These are phyloP conservation scores for Prunella himalayana DNA, from an alignment of 2,113 vertebrate species.

Conservation along the genomic window DNA sequence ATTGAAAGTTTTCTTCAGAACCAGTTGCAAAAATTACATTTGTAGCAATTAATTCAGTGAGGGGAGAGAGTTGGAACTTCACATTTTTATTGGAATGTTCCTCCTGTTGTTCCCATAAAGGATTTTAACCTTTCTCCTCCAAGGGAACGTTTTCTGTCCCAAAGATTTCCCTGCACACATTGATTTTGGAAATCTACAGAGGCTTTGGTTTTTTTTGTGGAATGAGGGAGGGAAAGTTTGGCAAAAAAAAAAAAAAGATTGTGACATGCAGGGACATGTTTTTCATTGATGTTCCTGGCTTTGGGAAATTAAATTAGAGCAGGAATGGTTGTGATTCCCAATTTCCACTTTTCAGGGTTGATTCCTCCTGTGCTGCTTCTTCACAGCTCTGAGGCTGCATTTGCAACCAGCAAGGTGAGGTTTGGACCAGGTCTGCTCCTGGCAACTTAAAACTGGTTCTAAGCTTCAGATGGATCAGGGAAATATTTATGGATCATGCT, in stretches of 20 bases:
- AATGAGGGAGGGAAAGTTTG: not conserved
- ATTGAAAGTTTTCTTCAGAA: not conserved
- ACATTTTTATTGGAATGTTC: not conserved
- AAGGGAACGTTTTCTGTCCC: not conserved
- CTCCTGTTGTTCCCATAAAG: not conserved
- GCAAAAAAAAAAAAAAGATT: not conserved
- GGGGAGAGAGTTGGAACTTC: not conserved
- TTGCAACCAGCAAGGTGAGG: not conserved
- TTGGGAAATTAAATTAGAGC: not conserved
- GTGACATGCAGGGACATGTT: not conserved
- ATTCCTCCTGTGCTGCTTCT: not conserved
- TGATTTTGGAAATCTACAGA: not conserved
- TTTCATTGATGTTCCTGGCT: not conserved
- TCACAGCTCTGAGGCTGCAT: not conserved
- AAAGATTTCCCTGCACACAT: not conserved
- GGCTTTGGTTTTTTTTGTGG: not conserved
- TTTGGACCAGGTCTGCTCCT: not conserved
- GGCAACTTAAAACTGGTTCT: not conserved
- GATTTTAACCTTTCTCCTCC: not conserved
- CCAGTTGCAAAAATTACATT: not conserved
- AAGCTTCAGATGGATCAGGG: fast-evolving
- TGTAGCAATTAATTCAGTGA: not conserved
- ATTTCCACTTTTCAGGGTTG: not conserved
- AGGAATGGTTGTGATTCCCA: not conserved
- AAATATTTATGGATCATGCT: not conserved